phyloP scores from a whole-genome alignment of 2,113 vertebrate genomes.

The Microcebus jonahi region DNA sequence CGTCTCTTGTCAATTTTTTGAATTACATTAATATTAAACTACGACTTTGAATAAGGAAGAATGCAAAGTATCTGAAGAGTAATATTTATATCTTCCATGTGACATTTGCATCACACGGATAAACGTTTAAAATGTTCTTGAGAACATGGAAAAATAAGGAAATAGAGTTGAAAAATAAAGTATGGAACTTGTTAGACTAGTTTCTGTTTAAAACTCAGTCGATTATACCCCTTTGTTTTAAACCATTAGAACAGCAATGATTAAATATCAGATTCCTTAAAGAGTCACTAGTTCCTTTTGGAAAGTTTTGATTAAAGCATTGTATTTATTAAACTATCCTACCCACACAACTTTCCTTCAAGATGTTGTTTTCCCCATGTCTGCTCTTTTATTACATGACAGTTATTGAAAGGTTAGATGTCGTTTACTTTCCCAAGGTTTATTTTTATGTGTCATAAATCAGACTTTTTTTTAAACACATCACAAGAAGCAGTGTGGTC shows the following conservation, averaged over 20 bases:
- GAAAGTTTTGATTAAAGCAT: conserved; percentile 64
- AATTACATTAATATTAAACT: conserved; percentile 79
- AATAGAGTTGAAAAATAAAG: conserved; percentile 82
- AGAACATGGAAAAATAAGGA: conserved; percentile 81
- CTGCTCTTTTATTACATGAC: conserved; percentile 65
- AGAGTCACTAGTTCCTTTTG: conserved; percentile 60
- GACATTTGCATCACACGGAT: conserved; percentile 65
- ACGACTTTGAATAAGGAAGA: conserved; percentile 64
- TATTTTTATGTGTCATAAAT: conserved; percentile 61
- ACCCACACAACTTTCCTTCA: conserved; percentile 48
- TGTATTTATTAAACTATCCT: conserved; percentile 61
- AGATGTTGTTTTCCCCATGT: conserved; percentile 53
- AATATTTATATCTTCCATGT: conserved; percentile 72
- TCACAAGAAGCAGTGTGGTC: conserved; percentile 23
- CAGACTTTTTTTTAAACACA: not conserved
- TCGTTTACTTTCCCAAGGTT: conserved; percentile 51
- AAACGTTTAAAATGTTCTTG: conserved; percentile 78
- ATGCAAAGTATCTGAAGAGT: conserved; percentile 62
- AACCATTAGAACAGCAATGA: conserved; percentile 65
- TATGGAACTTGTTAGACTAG: conserved; percentile 79
- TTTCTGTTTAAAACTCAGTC: conserved; percentile 80
- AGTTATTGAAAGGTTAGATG: conserved; percentile 61
- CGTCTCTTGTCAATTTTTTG: conserved; percentile 73
- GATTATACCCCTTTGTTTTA: conserved; percentile 83
- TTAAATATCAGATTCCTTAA: conserved; percentile 81